Conservation (phyloP, 2,888 invertebrate species). For the Spicauda simplicius region DNA sequence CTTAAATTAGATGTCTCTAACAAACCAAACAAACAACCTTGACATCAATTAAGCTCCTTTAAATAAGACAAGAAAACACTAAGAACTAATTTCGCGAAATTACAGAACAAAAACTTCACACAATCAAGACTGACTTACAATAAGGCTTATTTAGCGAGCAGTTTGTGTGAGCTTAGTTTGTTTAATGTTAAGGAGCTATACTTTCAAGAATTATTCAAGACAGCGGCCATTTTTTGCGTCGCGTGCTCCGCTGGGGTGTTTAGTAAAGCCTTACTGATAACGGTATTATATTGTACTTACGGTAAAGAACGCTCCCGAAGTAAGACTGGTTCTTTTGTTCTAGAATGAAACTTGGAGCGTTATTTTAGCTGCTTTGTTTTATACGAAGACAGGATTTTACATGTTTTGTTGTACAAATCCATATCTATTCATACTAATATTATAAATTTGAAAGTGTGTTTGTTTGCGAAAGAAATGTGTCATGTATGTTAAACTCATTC, state of each 20-base stretch:
- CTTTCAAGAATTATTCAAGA: constrained; percentile 27
- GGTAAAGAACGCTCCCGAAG: constrained; percentile 5
- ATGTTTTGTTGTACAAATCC: too few relatives aligned
- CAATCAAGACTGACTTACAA: constrained; percentile 6
- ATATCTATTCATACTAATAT: too few relatives aligned
- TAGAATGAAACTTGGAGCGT: constrained; percentile 12
- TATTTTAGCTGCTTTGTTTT: background rate
- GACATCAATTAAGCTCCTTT: background rate
- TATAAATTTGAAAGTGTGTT: too few relatives aligned
- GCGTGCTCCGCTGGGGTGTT: constrained; percentile 14
- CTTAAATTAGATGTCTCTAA: too few relatives aligned
- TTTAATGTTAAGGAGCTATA: constrained; percentile 14
- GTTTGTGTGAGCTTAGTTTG: constrained; percentile 19
- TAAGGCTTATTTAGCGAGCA: constrained; percentile 4
- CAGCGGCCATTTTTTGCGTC: constrained; percentile 22
- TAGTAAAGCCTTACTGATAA: constrained; percentile 36
- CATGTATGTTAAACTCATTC: too few relatives aligned
- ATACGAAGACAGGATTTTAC: too few relatives aligned
- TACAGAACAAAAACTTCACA: background rate
- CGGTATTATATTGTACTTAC: constrained; percentile 34
- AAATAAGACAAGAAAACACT: background rate
- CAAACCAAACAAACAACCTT: background rate
- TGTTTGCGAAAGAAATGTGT: too few relatives aligned
- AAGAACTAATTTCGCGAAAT: background rate
- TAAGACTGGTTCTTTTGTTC: constrained; percentile 11